Percentiles rank a stretch among this genome's conserved stretches.
Evolutionary conservation across 2,113 vertebrate genomes (phyloP).

Genomic region (Colinus virginianus): DNA sequence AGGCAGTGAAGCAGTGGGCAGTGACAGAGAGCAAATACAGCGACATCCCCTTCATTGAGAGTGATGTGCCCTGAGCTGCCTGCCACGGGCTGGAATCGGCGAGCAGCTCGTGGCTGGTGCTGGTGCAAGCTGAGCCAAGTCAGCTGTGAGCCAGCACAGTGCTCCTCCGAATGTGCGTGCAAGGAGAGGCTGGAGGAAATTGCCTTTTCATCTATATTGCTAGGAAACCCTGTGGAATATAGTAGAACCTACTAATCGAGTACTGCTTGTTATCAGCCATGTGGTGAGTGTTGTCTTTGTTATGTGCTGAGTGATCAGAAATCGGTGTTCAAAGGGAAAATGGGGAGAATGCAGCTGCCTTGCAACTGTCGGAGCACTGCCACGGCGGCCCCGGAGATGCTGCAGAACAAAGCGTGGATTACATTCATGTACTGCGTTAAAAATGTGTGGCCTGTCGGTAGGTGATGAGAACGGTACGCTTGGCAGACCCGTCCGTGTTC

Average conservation of each 20-base stretch:
- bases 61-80: conserved; percentile 85
- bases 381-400: not conserved
- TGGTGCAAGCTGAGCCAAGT: not conserved
- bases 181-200: not conserved
- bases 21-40: conserved; percentile 88
- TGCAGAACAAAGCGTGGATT: not conserved
- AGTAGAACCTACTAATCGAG: not conserved
- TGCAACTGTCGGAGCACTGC: not conserved
- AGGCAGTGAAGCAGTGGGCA: conserved; percentile 91
- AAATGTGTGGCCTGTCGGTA: not conserved
- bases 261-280: not conserved
- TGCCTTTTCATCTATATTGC: not conserved
- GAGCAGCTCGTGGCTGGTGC: not conserved
- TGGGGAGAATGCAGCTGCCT: not conserved
- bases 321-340: not conserved
- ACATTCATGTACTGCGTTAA: not conserved
- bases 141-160: not conserved
- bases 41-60: conserved; percentile 96
- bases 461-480: not conserved
- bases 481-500: not conserved
- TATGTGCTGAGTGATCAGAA: conserved; percentile 2
- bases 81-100: not conserved
- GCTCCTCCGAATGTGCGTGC: not conserved
- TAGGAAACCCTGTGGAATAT: not conserved
- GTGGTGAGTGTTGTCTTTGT: not conserved